Base-by-base conservation (phyloP, 1,140 invertebrate species). In the Thalassaphorura encarpata region DNA sequence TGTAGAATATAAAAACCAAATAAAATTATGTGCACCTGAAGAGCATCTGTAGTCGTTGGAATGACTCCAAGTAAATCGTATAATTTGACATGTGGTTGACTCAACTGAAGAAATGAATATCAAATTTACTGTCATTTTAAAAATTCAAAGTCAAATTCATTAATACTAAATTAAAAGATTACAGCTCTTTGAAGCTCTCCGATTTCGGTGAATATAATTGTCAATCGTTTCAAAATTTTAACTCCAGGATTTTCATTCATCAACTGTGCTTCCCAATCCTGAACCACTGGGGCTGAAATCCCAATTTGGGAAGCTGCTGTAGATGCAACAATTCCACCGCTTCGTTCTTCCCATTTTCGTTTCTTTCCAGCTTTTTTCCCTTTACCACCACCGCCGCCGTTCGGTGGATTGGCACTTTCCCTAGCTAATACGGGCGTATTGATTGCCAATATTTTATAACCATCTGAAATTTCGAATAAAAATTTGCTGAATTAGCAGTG, bases 21-120 rank as follows among this genome's bases (percentile, higher is more conserved):
- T 21, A 28, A 40, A 21, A 2, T 19, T 19, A 39, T 29, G 3
- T 36, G 28, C 18, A 18, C 60, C 47, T 58, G 55, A 2, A 64
- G 41, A 1, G 59, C 58, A 19, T 61, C 59, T 24, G 43, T 43
- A 36, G 58, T 53, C 26, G 52, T 61, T n/a, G 62, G 62, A 18
- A 64, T 26, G 0, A 61, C 50, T 33, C 58, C 62, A 24, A 59
- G 18, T 19, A 64, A 58, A 27, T 64, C 62, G 36, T 61, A 64
- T 18, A 23, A 18, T 0, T 24, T n/a, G 8, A 29, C 41, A 39
- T 53, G 58, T 5, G 21, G 52, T 23, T 61, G 55, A 21, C 28
- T 42, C 19, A 61, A 11, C 62, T 64, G n/a, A n/a, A n/a, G 21
- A 23, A 40, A 57, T 18, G 41, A 1, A 58, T 24, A 42, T 21